Evolutionary conservation across 2,113 vertebrate species (phyloP), one percentile per base, ranked within the genome.

Genomic region (Phaetusa simplex): DNA sequence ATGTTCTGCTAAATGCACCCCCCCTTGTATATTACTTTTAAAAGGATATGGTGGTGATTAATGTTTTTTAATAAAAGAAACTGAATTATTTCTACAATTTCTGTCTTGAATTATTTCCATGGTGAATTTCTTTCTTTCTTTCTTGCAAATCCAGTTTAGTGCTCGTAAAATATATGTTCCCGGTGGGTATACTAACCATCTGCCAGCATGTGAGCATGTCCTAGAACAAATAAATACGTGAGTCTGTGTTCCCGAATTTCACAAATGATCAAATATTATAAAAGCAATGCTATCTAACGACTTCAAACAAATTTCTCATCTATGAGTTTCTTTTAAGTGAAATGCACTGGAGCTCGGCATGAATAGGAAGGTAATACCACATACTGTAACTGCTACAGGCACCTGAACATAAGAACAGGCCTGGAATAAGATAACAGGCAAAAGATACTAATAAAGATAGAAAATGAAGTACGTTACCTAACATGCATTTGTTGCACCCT

Each of bases 11-110:
- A 95, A 76, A 92, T n/a, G 27, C 38, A 92, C 20, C 6, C 56
- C 82, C 9, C 22, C 52, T 59, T 92, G 18, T 70, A 53, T 66
- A 61, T 86, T 66, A 27, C 9, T 79, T 82, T 92, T 88, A 52
- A 91, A 93, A 90, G 55, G 40, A 91, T 59, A 82, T 8, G 19
- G 38, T 50, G 17, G 4, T 92, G 76, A 95, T 66, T 92, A 82
- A 95, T 88, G 59, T 14, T 91, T 94, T 97, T 97, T 95, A 97
- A 96, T 94, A 97, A 96, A 91, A 90, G 45, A 82, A 95, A 82
- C 26, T 29, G 70, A 94, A 91, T 94, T 80, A 92, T 95, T 89
- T 62, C 73, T 38, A 91, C 34, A 11, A 92, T 87, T 96, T 94
- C 27, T 56, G 30, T 77, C 79, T 88, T 86, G 45, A 95, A 77